Evolutionary conservation across 2,888 invertebrate species (phyloP).

Genomic region (Pegoplata infirma): DNA sequence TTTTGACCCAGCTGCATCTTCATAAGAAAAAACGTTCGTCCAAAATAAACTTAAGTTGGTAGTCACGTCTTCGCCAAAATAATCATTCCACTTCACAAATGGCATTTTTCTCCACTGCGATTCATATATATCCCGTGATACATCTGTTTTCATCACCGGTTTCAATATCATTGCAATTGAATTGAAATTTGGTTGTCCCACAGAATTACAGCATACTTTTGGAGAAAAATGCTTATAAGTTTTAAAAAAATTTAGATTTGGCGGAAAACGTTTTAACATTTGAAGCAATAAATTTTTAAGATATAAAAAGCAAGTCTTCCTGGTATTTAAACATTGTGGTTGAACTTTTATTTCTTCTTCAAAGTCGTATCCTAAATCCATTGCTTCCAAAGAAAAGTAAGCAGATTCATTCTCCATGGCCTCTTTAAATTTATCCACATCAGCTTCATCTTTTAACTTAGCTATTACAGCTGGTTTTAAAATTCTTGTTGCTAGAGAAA

Average conservation of each 20-base stretch:
- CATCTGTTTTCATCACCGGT: background rate
- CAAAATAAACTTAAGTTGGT: background rate
- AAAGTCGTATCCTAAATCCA: conserved; percentile 3
- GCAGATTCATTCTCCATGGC: background rate
- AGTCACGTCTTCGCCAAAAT: background rate
- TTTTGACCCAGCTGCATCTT: no score
- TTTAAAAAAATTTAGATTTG: background rate
- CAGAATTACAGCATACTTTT: background rate
- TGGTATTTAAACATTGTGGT: background rate
- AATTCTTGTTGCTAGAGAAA: conserved; percentile 6
- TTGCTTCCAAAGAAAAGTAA: background rate
- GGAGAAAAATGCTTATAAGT: background rate
- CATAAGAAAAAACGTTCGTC: background rate
- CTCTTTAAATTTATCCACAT: conserved; percentile 7
- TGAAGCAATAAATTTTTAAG: background rate
- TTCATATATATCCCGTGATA: conserved; percentile 1
- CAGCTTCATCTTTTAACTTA: background rate
- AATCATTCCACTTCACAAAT: no score
- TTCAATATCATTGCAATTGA: background rate
- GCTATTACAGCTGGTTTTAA: background rate
- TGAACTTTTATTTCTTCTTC: background rate
- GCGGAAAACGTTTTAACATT: conserved; percentile 13
- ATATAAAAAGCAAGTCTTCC: background rate
- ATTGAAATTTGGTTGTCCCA: background rate
- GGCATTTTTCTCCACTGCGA: background rate